A percentile compares a stretch with the other conserved stretches of the same genome.
Evolutionary conservation across 2,797 vertebrate genomes (phyloP).

Genomic region (Danionella dracula): DNA sequence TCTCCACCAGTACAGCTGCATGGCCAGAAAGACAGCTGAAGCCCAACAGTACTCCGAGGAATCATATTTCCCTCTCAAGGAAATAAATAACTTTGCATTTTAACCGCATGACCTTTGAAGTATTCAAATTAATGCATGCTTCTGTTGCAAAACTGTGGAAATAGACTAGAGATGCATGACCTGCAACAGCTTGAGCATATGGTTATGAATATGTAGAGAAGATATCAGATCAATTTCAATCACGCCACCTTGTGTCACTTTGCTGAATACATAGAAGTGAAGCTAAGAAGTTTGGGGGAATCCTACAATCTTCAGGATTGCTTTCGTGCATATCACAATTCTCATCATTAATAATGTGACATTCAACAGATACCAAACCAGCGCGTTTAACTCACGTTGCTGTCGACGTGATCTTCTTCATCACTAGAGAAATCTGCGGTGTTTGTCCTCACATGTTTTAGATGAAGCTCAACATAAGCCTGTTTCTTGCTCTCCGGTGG

Average conservation of each 20-base stretch:
- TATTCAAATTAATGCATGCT: background rate
- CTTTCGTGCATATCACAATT: no score
- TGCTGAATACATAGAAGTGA: background rate
- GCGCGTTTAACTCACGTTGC: conserved; percentile 55
- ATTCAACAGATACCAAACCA: background rate
- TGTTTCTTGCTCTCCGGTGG: conserved; percentile 59
- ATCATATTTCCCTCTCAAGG: conserved; percentile 7
- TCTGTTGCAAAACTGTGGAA: background rate
- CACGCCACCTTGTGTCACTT: conserved; percentile 6
- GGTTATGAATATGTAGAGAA: conserved; percentile 5
- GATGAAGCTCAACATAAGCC: conserved; percentile 62
- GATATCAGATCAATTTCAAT: background rate
- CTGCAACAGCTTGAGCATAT: conserved; percentile 22
- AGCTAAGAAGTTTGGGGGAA: background rate
- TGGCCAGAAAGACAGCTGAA: conserved; percentile 17
- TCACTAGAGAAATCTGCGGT: conserved; percentile 72
- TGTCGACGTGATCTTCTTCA: conserved; percentile 54
- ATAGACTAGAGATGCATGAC: background rate
- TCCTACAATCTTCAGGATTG: background rate
- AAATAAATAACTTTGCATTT: background rate
- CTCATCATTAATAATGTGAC: background rate
- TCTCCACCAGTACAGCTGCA: background rate
- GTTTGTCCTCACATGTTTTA: conserved; percentile 56
- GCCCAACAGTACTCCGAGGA: background rate
- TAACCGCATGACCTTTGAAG: background rate